phyloP scores from a whole-genome alignment of 2,888 invertebrate genomes.

The Rambutsinella grinnellia region DNA sequence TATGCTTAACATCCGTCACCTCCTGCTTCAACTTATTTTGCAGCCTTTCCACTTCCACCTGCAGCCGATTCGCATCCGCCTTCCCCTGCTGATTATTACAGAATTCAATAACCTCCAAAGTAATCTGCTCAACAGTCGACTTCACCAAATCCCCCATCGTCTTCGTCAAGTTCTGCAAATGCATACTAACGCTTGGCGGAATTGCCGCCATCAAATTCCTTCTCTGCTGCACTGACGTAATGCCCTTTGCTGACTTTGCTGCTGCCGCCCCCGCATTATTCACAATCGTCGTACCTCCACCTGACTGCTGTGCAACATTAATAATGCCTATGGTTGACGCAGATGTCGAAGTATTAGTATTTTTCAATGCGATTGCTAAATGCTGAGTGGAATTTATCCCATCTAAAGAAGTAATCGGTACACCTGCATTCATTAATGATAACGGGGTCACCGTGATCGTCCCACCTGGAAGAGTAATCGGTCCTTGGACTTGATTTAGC shows the following conservation, averaged over 20 bases:
- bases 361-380: constrained; percentile 40
- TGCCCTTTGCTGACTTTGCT: constrained; percentile 9
- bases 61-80: constrained; percentile 39
- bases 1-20: constrained; percentile 80
- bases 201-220: constrained; percentile 55
- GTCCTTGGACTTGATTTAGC: constrained; percentile 61
- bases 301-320: constrained; percentile 33
- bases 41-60: constrained; percentile 44
- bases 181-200: constrained; percentile 56
- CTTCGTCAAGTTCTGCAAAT: constrained; percentile 61
- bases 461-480: constrained; percentile 65
- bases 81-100: constrained; percentile 51
- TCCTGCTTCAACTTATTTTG: constrained; percentile 77
- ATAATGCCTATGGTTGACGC: constrained; percentile 32
- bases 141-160: constrained; percentile 61
- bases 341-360: constrained; percentile 15
- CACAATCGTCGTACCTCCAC: constrained; percentile 32
- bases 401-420: constrained; percentile 45
- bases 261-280: constrained; percentile 17
- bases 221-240: constrained; percentile 40
- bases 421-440: constrained; percentile 51
- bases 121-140: constrained; percentile 62
- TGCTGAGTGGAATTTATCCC: constrained; percentile 48
- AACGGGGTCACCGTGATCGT: constrained; percentile 65
- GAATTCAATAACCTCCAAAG: constrained; percentile 61